Evolutionary conservation across 2,888 invertebrate genomes (phyloP).

Genomic region (Nomada ruficornis): DNA sequence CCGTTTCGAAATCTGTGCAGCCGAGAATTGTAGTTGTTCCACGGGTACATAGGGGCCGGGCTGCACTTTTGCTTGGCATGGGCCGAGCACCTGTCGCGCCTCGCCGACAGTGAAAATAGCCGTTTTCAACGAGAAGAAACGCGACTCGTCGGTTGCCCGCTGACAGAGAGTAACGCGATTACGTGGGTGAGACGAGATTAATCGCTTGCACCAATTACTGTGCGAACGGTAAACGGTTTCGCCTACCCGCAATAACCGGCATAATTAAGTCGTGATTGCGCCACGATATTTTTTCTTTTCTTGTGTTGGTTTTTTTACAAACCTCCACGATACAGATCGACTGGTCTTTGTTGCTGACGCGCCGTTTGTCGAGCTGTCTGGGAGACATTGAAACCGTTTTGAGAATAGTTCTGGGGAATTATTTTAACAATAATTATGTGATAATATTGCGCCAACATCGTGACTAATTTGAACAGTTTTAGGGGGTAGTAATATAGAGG

Average conservation of each 20-base stretch:
- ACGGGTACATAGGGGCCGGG: constrained; percentile 27
- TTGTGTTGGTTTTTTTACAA: too few relatives aligned
- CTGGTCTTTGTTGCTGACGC: too few relatives aligned
- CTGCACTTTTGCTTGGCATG: constrained; percentile 60
- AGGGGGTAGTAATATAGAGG: too few relatives aligned
- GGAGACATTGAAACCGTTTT: too few relatives aligned
- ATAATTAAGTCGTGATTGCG: constrained; percentile 24
- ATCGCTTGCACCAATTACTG: constrained; percentile 60
- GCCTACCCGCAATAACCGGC: constrained; percentile 6
- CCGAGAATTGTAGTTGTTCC: constrained; percentile 53
- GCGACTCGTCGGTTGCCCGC: constrained; percentile 28
- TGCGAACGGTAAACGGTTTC: constrained; percentile 55
- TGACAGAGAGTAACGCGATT: constrained; percentile 58
- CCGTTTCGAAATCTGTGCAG: constrained; percentile 72
- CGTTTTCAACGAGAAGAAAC: constrained; percentile 55
- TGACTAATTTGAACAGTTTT: too few relatives aligned
- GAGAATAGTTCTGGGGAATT: too few relatives aligned
- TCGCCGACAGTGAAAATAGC: constrained; percentile 74
- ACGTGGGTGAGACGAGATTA: constrained; percentile 61
- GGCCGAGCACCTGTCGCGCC: constrained; percentile 74
- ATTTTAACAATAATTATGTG: too few relatives aligned
- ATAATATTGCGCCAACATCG: too few relatives aligned
- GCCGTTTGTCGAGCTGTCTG: too few relatives aligned
- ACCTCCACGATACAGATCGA: too few relatives aligned
- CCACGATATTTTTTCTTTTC: background rate